Evolutionary conservation across 1,140 invertebrate species (phyloP).

Genomic region (Panagrolaimus sp.): DNA sequence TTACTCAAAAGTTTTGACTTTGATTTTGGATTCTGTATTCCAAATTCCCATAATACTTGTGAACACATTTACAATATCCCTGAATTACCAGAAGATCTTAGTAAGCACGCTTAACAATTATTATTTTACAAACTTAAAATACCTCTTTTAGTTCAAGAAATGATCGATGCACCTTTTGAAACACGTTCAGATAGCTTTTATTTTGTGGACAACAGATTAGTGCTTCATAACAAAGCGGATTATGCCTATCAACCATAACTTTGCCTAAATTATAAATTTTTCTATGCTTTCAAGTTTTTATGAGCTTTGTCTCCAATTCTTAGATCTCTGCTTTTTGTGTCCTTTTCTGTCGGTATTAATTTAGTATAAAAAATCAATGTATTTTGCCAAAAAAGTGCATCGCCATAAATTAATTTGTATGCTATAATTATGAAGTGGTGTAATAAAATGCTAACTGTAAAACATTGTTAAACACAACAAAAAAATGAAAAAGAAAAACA

Average conservation of each 20-base stretch:
- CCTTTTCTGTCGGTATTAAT: too few species aligned
- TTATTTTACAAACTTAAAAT: neutral
- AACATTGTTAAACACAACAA: too few species aligned
- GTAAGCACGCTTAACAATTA: conserved; percentile 65
- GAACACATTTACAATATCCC: conserved; percentile 99
- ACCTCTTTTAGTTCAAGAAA: conserved; percentile 75
- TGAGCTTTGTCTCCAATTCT: too few species aligned
- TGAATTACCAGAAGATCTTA: conserved; percentile 73
- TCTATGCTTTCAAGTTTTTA: too few species aligned
- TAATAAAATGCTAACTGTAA: too few species aligned
- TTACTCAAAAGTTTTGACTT: conserved; percentile 98
- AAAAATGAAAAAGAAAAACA: too few species aligned
- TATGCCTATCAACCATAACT: conserved; percentile 74
- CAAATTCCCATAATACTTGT: conserved; percentile 90
- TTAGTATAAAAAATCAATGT: too few species aligned
- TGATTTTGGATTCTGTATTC: conserved; percentile 98
- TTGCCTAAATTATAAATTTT: too few species aligned
- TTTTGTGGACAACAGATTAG: conserved; percentile 88
- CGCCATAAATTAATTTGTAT: too few species aligned
- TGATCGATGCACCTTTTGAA: conserved; percentile 90
- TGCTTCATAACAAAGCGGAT: conserved; percentile 99
- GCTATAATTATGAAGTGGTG: too few species aligned
- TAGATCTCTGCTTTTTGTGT: too few species aligned
- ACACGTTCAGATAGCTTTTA: conserved; percentile 97
- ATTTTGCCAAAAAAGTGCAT: too few species aligned